phyloP scores from a whole-genome alignment of 2,113 vertebrate species.

The Vulpes vulpes region DNA sequence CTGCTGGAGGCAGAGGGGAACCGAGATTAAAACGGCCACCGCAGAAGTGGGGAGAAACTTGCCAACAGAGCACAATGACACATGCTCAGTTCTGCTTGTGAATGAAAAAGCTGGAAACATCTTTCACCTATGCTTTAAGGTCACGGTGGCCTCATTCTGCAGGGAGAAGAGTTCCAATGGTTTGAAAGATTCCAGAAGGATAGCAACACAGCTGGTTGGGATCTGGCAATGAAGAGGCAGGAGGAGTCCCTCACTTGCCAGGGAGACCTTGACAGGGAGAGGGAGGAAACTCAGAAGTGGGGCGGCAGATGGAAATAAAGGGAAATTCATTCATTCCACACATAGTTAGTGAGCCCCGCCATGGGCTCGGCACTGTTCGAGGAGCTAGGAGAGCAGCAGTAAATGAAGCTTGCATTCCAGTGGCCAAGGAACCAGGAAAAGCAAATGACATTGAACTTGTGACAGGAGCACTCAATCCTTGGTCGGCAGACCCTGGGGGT shows the following conservation, averaged over 20 bases:
- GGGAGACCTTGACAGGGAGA: background rate
- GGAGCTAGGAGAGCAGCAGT: background rate
- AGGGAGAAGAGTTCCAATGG: background rate
- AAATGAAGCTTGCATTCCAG: background rate
- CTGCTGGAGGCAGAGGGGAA: constrained; percentile 11
- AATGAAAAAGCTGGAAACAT: background rate
- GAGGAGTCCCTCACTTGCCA: background rate
- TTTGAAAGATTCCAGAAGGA: background rate
- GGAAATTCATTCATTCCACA: background rate
- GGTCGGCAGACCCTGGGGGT: background rate
- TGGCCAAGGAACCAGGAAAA: background rate
- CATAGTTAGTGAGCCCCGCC: background rate
- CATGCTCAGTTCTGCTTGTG: background rate
- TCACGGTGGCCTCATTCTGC: rapidly evolving
- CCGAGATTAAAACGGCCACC: background rate
- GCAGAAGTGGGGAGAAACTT: background rate
- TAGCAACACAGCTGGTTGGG: background rate
- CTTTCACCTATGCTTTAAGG: background rate
- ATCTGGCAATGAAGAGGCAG: background rate
- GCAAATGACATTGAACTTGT: background rate
- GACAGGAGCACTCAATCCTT: background rate
- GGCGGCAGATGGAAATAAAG: background rate
- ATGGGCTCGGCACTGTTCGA: background rate
- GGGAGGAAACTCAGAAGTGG: background rate
- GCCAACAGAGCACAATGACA: background rate